Base-by-base conservation (phyloP, 2,888 invertebrate genomes). In the Cephus pulcher region DNA sequence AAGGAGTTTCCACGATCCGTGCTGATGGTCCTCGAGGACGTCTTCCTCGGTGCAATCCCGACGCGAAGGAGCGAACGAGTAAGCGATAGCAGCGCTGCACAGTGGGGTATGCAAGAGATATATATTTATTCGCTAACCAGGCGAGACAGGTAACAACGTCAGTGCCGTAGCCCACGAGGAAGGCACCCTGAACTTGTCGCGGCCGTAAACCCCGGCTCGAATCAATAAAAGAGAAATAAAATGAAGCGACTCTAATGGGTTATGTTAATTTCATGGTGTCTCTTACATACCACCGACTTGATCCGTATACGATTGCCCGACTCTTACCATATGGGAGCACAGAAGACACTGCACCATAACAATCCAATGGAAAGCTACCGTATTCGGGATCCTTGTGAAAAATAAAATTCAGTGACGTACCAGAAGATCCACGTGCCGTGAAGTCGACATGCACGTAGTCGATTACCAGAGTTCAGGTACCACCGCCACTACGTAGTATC, bases 211-310 rank as follows among this genome's bases (percentile, higher is more conserved):
- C 74, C 35, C 9, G 34, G 12, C 32, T 12, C 12, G 73, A 78
- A 78, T 79, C 79, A 76, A 79, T 79, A 79, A 79, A 79, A 79
- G 73, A 76, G 73, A 76, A 79, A 79, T 79, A 76, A 79, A 76
- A 73, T 73, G 79, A 79, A 76, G 70, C 79, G 74, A 74, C 79
- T 37, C 79, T 79, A 79, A 79, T 79, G 79, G 79, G 76, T 79
- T 79, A 79, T 79, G 79, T 79, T 79, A 76, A 79, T 79, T 76
- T 70, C 32, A 34, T 35, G 79, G 76, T 79, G 79, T 79, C 76
- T 76, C 76, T 70, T 70, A 70, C 70, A 70, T 70, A 70, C 70
- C 70, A 73, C 78, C 78, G 69, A 78, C 75, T 68, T 73, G 73
- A 75, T 73, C 75, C 75, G 75, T 73, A 32, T 73, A 15, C 15